A percentile compares a stretch with the other conserved stretches of the same genome.
Evolutionary conservation across 2,797 vertebrate genomes (phyloP).

Genomic region (Setipinna tenuifilis): DNA sequence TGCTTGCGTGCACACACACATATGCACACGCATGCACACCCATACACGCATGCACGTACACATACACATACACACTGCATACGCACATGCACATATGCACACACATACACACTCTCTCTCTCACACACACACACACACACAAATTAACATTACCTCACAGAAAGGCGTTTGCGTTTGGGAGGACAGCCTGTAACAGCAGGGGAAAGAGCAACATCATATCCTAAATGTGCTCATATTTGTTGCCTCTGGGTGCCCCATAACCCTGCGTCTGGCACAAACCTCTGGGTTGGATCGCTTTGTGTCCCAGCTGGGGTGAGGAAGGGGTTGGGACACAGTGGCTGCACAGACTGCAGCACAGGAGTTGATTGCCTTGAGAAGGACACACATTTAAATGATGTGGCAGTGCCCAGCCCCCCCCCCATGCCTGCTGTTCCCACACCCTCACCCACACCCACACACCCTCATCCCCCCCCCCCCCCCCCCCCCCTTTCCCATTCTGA

Average conservation of each 20-base stretch:
- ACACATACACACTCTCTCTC: neutral
- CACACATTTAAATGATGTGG: neutral
- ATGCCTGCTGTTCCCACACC: neutral
- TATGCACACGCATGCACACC: slow-evolving; percentile 25
- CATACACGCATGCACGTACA: slow-evolving; percentile 24
- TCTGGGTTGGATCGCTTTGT: neutral
- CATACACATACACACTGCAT: slow-evolving; percentile 12
- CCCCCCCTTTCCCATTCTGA: neutral
- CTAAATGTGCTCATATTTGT: neutral
- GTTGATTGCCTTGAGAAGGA: neutral
- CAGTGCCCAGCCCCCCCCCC: neutral
- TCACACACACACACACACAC: slow-evolving; percentile 18
- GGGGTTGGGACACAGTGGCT: neutral
- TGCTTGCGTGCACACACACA: neutral
- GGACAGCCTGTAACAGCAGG: neutral
- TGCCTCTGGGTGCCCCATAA: neutral
- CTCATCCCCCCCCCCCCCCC: neutral
- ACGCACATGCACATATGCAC: slow-evolving; percentile 30
- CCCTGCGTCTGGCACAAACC: slow-evolving; percentile 23
- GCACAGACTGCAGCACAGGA: neutral
- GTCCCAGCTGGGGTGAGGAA: neutral
- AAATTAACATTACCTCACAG: slow-evolving; percentile 6
- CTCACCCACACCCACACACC: neutral
- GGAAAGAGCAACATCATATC: neutral
- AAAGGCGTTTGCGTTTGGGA: neutral